Evolutionary conservation across 2,797 vertebrate genomes (phyloP), one percentile per base, ranked within the genome.

Genomic region (Tamandua tetradactyla): DNA sequence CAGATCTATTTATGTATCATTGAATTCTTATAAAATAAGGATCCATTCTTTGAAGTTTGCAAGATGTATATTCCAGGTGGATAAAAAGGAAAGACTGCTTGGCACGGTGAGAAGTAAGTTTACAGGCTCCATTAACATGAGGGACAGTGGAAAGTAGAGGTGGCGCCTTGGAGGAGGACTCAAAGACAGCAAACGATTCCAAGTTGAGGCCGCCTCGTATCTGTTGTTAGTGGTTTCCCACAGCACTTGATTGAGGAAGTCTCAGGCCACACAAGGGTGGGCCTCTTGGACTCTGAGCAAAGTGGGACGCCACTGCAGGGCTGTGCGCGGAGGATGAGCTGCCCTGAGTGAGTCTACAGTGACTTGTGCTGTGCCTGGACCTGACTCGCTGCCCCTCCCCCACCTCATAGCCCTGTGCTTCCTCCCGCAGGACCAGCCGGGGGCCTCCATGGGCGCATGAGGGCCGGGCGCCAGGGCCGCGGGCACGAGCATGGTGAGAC

Each of bases 401-500:
- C 44, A 17, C 62, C 91, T 95, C 59, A 95, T 23, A 0, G 18
- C 20, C 3, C 20, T 76, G 22, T 42, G 25, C 49, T 93, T 94
- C 74, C 0, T 94, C 52, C 94, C 9, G 0, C 98, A 99, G 98
- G 98, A 97, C 85, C 57, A 95, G 96, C 96, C 93, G 18, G 91
- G 98, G 97, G 92, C 79, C 98, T 98, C 98, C 98, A 99, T 99
- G 99, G 99, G 98, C 98, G 98, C 98, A 98, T 99, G 98, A 98
- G 96, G 89, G 95, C 96, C 93, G 75, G 95, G 98, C 95, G 95
- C 96, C 83, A 97, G 98, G 97, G 96, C 93, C 88, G 94, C 96
- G 97, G 98, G 98, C 98, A 98, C 98, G 99, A 99, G 99, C 98
- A 99, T 99, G 99, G 99, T 99, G 97, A 99, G 99, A 97, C 99